Base-by-base conservation (phyloP, 2,113 vertebrate genomes). In the Zapus hudsonius region DNA sequence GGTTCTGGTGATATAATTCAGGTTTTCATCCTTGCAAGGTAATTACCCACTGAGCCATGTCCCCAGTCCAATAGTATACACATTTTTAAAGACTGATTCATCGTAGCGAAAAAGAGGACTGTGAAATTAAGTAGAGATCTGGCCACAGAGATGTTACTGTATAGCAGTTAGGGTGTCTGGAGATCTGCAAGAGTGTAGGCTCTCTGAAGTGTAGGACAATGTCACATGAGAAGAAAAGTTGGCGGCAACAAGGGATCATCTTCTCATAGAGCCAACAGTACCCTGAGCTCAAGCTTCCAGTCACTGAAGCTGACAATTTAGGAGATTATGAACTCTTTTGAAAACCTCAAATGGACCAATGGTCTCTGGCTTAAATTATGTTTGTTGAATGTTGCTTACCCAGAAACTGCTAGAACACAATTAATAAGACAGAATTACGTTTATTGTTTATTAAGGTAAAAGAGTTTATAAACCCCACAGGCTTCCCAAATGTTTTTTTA, bases 281-380 rank as follows among this genome's bases (percentile, higher is more conserved):
- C 94, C 42, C 33, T 22, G 2, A 55, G 22, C 5, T 73, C 33
- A 29, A 66, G 17, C 22, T 79, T 59, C 69, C 38, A 38, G 27
- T 52, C 73, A 92, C 10, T 5, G 6, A 88, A 22, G n/a, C 17
- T 67, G 47, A 47, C 38, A 83, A 27, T 33, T 20, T 36, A 79
- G 19, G 29, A 4, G 44, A 72, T 11, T 23, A n/a, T 61, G 55
- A 47, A 16, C 27, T 70, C 3, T 73, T 93, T 78, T 79, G 36
- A 94, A 95, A 95, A 83, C 31, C 27, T 7, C 1, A 74, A 10
- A 36, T 25, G 76, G n/a, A n/a, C 52, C 67, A 27, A 23, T 36
- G 13, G 20, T 78, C 84, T 92, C 82, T 90, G 67, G 38, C 55
- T 90, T 93, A 61, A 96, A 89, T 63, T 67, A 61, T 5, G 59